Percentiles rank a stretch among this genome's conserved stretches.
These are phyloP conservation scores for Orthonevra nobilis DNA, from an alignment of 2,888 invertebrate species.

Conservation along the genomic window DNA sequence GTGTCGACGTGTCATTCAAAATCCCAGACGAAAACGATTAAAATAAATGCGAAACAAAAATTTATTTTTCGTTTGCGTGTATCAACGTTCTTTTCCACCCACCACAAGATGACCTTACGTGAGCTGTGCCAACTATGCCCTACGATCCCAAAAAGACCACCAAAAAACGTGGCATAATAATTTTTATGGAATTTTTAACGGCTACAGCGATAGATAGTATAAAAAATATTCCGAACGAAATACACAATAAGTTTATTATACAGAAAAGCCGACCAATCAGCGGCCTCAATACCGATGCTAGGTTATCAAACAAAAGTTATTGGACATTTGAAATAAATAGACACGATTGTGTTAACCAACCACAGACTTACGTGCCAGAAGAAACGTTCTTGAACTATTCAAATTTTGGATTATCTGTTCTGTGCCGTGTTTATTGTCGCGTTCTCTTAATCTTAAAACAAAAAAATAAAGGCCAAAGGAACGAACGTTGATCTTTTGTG, in stretches of 20 bases:
- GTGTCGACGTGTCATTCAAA: not conserved
- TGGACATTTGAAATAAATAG: not conserved
- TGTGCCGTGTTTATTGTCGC: not conserved
- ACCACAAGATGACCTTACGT: not conserved
- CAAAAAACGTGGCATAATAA: no score
- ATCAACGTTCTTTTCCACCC: not conserved
- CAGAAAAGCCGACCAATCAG: no score
- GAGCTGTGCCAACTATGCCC: no score
- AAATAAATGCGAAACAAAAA: not conserved
- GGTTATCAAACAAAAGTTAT: conserved; percentile 1
- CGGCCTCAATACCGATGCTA: not conserved
- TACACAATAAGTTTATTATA: no score
- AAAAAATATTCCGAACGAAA: no score
- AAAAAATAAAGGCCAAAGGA: not conserved
- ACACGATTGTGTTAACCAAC: not conserved
- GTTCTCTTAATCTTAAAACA: not conserved
- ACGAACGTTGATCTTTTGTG: no score
- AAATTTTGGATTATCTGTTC: not conserved
- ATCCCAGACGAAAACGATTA: not conserved
- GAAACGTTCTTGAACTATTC: not conserved
- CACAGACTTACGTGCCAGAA: not conserved
- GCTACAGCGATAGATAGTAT: no score
- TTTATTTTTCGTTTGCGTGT: not conserved
- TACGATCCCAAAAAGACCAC: no score
- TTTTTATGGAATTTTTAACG: no score